Evolutionary conservation across 2,113 vertebrate genomes (phyloP).

Genomic region (Miniopterus natalensis): DNA sequence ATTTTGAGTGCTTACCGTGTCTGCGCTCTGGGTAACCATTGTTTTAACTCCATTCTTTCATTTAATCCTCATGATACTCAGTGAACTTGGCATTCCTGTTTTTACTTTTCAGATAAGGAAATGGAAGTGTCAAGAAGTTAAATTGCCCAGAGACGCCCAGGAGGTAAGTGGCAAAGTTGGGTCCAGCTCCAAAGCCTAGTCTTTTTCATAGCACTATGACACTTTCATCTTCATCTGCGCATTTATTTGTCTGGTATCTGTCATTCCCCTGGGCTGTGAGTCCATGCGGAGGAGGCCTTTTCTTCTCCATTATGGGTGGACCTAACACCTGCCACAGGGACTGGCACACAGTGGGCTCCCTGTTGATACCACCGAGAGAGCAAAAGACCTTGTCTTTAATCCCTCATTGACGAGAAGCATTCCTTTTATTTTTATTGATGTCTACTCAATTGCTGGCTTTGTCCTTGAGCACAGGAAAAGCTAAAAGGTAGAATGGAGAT

Average conservation of each 20-base stretch:
- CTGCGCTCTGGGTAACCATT: neutral
- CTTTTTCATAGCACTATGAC: too few relatives aligned
- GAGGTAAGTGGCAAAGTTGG: too few relatives aligned
- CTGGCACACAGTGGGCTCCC: neutral
- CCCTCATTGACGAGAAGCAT: rapidly evolving
- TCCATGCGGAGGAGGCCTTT: too few relatives aligned
- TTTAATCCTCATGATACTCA: neutral
- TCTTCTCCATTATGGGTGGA: rapidly evolving
- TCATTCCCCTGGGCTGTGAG: neutral
- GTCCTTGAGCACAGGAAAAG: neutral
- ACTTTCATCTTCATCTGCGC: neutral
- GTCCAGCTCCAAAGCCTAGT: rapidly evolving
- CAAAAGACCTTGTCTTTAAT: too few relatives aligned
- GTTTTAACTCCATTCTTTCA: neutral
- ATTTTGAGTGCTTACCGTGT: neutral
- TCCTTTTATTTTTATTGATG: rapidly evolving
- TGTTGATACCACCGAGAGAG: too few relatives aligned
- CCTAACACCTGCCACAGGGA: rapidly evolving
- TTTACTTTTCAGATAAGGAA: neutral
- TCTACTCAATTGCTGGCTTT: neutral
- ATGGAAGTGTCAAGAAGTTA: neutral
- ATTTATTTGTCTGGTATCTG: neutral
- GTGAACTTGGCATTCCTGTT: neutral
- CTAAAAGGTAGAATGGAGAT: neutral
- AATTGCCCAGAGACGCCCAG: rapidly evolving